A percentile compares a stretch with the other conserved stretches of the same genome.
Evolutionary conservation across 2,888 invertebrate species (phyloP).

Genomic region (Polymixis lichenea): DNA sequence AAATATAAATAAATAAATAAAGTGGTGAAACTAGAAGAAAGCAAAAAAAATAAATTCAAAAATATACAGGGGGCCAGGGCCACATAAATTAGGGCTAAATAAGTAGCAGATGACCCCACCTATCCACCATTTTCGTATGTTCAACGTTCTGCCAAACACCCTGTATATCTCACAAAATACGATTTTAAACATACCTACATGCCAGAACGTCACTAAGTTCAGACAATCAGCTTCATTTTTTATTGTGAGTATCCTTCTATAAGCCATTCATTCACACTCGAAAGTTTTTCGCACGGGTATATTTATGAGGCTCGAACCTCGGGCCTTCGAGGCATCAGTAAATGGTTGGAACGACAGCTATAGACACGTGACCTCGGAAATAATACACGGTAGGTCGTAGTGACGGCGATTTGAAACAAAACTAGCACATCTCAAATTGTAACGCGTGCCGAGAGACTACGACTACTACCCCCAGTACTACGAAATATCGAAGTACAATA

Average conservation of each 20-base stretch:
- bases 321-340: constrained; percentile 25
- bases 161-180: neutral
- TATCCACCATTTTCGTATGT: no score
- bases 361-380: constrained; percentile 66
- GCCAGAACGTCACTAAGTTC: neutral
- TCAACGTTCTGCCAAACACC: no score
- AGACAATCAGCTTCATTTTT: constrained; percentile 7
- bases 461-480: constrained; percentile 49
- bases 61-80: no score
- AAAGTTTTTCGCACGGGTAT: constrained; percentile 41
- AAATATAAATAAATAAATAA: no score
- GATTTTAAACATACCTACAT: neutral
- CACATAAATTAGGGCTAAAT: no score
- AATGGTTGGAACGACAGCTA: constrained; percentile 43
- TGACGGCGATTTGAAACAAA: constrained; percentile 72
- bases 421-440: constrained; percentile 70
- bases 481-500: constrained; percentile 47
- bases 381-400: constrained; percentile 59
- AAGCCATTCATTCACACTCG: constrained; percentile 37
- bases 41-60: no score
- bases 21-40: no score
- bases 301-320: constrained; percentile 48
- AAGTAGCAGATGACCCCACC: no score
- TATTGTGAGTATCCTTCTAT: constrained; percentile 11
- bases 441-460: constrained; percentile 66